Base-by-base conservation (phyloP, 2,888 invertebrate species). In the Xanthia togata region DNA sequence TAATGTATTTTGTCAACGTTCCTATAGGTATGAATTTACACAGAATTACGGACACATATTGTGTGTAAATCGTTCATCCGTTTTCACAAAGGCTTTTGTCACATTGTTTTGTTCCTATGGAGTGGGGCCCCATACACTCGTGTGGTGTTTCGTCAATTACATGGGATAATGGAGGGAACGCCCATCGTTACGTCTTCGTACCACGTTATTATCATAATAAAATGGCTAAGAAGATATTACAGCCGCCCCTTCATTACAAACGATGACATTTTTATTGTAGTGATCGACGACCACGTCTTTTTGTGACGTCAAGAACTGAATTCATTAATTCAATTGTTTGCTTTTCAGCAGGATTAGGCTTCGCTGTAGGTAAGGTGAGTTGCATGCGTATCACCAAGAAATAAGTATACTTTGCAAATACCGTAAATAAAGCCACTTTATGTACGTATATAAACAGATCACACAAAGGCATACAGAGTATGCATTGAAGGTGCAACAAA, bases 51-150 rank as follows among this genome's bases (percentile, higher is more conserved):
- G 68, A 78, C 84, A 75, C 73, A 79, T 82, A 89, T 89, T 89
- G 89, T 89, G 88, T 89, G 89, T 86, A 89, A 89, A 89, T 89
- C 71, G 78, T 76, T 81, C 81, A 85, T 83, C 79, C 82, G 81
- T 78, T 78, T 83, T 75, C 72, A 74, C 76, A 82, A 73, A 82
- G 82, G 78, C 82, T 85, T 83, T 88, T 87, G 87, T 83, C 82
- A 62, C 79, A 82, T 88, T 87, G 87, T 87, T 82, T 85, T 78
- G 70, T 74, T 78, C 60, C 47, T 78, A 74, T 70, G 55, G 86
- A 82, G 60, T 38, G 68, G 47, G 68, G 70, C 78, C 70, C 59
- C 68, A 78, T 74, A 76, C 41, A 75, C 23, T 73, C 63, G 71
- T 77, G 77, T 78, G 76, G 81, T 84, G 76, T 76, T 76, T 77